phyloP scores from a whole-genome alignment of 1,140 invertebrate genomes.

The Drosophila tropicalis region DNA sequence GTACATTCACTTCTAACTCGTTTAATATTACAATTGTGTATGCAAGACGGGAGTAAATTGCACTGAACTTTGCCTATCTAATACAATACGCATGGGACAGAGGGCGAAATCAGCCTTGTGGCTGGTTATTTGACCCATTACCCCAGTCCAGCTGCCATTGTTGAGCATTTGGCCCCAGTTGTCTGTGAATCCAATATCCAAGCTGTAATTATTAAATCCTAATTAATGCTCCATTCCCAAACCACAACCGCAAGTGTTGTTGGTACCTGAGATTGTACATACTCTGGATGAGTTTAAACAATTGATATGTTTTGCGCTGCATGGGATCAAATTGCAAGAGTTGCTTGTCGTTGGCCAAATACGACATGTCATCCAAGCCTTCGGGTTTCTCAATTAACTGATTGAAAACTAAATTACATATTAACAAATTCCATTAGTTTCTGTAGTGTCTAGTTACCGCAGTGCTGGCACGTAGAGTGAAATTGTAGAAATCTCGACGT shows the following conservation, averaged over 20 bases:
- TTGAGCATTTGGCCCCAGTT: conserved; percentile 84
- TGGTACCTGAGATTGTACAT: conserved; percentile 84
- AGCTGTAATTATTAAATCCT: conserved; percentile 57
- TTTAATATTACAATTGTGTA: conserved; percentile 73
- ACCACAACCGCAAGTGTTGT: not conserved
- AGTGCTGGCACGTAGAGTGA: conserved; percentile 82
- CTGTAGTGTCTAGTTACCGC: conserved; percentile 65
- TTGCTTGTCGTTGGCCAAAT: conserved; percentile 49
- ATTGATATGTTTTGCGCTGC: conserved; percentile 83
- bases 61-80: conserved; percentile 82
- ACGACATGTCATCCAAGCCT: conserved; percentile 45
- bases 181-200: conserved; percentile 75
- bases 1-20: not conserved
- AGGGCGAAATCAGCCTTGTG: conserved; percentile 83
- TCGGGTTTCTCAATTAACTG: conserved; percentile 64
- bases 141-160: conserved; percentile 85
- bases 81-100: conserved; percentile 83
- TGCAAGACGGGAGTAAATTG: conserved; percentile 83
- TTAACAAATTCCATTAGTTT: too few relatives aligned
- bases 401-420: too few relatives aligned
- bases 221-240: not conserved
- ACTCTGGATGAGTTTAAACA: conserved; percentile 82
- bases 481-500: conserved; percentile 83
- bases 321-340: conserved; percentile 84
- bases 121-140: conserved; percentile 83